Evolutionary conservation across 2,113 vertebrate genomes (phyloP).

Genomic region (Neofelis nebulosa): DNA sequence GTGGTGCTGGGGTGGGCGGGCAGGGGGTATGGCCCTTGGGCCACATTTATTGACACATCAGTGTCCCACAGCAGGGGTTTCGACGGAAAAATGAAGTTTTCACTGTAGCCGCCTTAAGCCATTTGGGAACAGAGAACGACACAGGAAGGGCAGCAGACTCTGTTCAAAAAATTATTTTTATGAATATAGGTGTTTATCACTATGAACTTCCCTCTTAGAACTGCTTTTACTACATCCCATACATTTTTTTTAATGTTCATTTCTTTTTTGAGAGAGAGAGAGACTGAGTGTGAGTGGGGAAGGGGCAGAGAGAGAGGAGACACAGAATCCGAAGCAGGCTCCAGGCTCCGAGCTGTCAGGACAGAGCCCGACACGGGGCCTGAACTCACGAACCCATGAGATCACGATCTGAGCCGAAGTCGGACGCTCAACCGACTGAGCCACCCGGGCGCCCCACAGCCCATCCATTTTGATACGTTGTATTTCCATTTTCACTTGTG

Average conservation of each 20-base stretch:
- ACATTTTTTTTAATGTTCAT: too few relatives aligned
- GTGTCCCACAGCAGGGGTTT: rapidly evolving
- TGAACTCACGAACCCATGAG: too few relatives aligned
- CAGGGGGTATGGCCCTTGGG: too few relatives aligned
- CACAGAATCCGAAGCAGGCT: too few relatives aligned
- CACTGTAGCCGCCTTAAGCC: not conserved
- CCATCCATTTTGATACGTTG: rapidly evolving
- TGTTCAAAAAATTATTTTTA: not conserved
- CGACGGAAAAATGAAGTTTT: not conserved
- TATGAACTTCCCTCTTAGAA: not conserved
- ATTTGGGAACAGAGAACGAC: not conserved
- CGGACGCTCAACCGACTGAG: too few relatives aligned
- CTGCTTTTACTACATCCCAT: not conserved
- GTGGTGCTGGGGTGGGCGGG: not conserved
- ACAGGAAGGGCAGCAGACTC: rapidly evolving
- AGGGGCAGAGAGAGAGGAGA: too few relatives aligned
- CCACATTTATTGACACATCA: rapidly evolving
- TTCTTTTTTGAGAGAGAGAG: too few relatives aligned
- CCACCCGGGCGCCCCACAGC: too few relatives aligned
- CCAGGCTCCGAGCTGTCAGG: too few relatives aligned
- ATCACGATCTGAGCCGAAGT: too few relatives aligned
- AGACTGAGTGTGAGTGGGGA: too few relatives aligned
- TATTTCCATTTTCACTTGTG: not conserved
- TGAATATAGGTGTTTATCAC: not conserved
- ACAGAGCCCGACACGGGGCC: too few relatives aligned